Conservation (phyloP, 2,888 invertebrate species). For the Drosophila multiciliata region DNA sequence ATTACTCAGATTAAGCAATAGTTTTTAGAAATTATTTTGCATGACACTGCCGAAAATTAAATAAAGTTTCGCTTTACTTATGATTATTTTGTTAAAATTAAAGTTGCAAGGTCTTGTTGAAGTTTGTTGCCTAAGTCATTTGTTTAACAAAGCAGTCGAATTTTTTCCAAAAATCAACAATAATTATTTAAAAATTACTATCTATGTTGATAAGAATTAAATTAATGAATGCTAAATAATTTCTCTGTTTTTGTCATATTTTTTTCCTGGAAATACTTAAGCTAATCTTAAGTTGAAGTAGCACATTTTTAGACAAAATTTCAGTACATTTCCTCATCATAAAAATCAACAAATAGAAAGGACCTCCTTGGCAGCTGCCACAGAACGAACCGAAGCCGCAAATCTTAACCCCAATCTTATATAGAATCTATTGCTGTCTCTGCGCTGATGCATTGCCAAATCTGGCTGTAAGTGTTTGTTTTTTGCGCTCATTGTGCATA, state of each 20-base stretch:
- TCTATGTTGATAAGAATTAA: not conserved
- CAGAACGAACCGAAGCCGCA: constrained; percentile 23
- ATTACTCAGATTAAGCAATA: constrained; percentile 67
- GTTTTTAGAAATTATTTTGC: constrained; percentile 67
- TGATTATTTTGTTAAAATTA: constrained; percentile 10
- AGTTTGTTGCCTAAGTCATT: constrained; percentile 56
- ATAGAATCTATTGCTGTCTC: constrained; percentile 29
- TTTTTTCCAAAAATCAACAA: not conserved
- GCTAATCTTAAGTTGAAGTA: not conserved
- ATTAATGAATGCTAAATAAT: not conserved
- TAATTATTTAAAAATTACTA: not conserved
- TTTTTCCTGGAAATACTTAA: not conserved
- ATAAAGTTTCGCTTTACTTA: constrained; percentile 25
- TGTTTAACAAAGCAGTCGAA: constrained; percentile 5
- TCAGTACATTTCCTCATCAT: not conserved
- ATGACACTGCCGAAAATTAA: constrained; percentile 60
- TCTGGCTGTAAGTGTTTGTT: constrained; percentile 59
- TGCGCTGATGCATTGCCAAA: constrained; percentile 52
- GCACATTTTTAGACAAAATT: not conserved
- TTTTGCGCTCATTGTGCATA: constrained; percentile 57
- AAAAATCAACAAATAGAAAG: constrained; percentile 36
- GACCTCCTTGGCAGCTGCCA: constrained; percentile 19
- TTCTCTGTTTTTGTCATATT: not conserved
- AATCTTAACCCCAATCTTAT: constrained; percentile 65
- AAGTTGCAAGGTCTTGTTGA: constrained; percentile 8